Evolutionary conservation across 1,140 invertebrate species (phyloP).

Genomic region (Eriocheir sinensis): DNA sequence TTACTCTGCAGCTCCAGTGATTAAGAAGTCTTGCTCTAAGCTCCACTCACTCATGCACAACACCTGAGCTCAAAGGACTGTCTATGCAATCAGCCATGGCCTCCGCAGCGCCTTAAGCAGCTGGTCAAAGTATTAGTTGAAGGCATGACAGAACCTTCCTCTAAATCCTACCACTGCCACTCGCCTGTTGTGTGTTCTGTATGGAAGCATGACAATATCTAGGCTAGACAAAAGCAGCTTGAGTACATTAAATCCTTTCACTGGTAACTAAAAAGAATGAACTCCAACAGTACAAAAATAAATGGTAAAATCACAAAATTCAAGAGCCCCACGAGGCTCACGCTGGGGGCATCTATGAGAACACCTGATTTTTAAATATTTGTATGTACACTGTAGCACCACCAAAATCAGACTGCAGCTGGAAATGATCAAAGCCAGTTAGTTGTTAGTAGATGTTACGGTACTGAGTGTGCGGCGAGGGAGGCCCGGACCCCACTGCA

Average conservation of each 20-base stretch:
- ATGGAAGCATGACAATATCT: conserved; percentile 64
- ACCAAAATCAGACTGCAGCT: conserved; percentile 77
- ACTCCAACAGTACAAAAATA: conserved; percentile 76
- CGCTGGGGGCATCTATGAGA: conserved; percentile 58
- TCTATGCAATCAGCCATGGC: conserved; percentile 44
- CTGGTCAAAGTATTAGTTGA: conserved; percentile 48
- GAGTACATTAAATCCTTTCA: conserved; percentile 70
- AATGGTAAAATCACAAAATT: conserved; percentile 73
- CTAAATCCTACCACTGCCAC: conserved; percentile 61
- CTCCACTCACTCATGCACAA: conserved; percentile 67
- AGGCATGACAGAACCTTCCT: conserved; percentile 39
- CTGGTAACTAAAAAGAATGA: conserved; percentile 74
- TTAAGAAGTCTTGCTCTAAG: conserved; percentile 32
- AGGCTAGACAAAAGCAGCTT: conserved; percentile 72
- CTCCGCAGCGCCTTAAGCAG: conserved; percentile 52
- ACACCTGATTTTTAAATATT: conserved; percentile 69
- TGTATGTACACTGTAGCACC: conserved; percentile 76
- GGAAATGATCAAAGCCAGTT: conserved; percentile 75
- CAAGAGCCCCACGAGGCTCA: conserved; percentile 67
- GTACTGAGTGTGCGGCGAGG: background rate
- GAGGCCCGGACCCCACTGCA: background rate
- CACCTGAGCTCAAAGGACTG: conserved; percentile 59
- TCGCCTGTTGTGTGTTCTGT: conserved; percentile 63
- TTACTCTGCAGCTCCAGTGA: conserved; percentile 16
- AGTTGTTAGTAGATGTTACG: conserved; percentile 75